Base-by-base conservation (phyloP, 2,888 invertebrate genomes). In the Drosophila rubida region DNA sequence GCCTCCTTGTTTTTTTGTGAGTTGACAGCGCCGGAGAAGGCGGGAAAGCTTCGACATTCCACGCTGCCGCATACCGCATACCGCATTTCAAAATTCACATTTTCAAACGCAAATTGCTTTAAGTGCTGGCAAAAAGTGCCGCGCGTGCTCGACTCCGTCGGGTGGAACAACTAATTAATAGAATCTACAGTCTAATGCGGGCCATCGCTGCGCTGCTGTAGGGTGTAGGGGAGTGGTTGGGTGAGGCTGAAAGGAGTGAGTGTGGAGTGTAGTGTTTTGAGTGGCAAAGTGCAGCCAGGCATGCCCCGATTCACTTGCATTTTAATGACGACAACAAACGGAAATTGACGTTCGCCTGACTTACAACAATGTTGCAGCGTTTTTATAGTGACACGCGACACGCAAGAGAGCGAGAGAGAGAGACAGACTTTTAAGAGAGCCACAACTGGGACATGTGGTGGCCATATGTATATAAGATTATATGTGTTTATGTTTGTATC, bases 301-400 rank as follows among this genome's bases (percentile, higher is more conserved):
- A 62, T 66, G 69, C 64, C 61, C 65, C 11, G 39, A 46, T 30
- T 39, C 35, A 65, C 69, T 75, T 73, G 81, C 66, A 69, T 86
- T 86, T 86, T 82, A 82, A 82, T 82, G 82, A 86, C 72, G 84
- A 71, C 80, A 71, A 82, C 80, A 80, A 82, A 75, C 84, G 84
- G 87, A 82, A 82, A 84, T 83, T 80, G 84, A 86, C 65, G 84
- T 75, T 75, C 19, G 84, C 75, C 73, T 78, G 84, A 87, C 84
- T 75, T 67, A 48, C 67, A 73, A 84, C 82, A 87, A 54, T 81
- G 85, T 84, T 72, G 87, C 75, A 54, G 23, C 53, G 46, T 67
- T 82, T 81, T 85, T 68, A 82, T 82, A 50, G 50, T 72, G 78
- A 84, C 84, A 87, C 85, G 87, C 87, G 82, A 86, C 83, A 62